Evolutionary conservation across 2,888 invertebrate species (phyloP).

Genomic region (Yponomeuta sedellus): DNA sequence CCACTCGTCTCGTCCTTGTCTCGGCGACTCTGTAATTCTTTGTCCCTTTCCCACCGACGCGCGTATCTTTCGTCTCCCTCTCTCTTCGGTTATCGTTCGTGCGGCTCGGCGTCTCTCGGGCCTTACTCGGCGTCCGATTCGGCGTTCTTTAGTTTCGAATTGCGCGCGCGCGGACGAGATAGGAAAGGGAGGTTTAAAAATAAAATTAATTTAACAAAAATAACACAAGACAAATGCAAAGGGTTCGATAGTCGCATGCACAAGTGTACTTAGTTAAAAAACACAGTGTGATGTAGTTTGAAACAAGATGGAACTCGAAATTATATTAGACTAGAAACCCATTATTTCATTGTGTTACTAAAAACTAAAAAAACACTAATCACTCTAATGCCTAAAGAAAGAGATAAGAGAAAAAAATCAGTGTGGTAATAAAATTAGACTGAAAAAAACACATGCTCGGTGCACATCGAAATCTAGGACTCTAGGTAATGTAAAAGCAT

Average conservation of each 20-base stretch:
- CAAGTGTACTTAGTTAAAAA: slow-evolving; percentile 8
- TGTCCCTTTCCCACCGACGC: slow-evolving; percentile 50
- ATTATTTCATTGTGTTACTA: no score
- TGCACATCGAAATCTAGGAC: slow-evolving; percentile 40
- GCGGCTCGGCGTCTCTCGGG: slow-evolving; percentile 35
- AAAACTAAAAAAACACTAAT: no score
- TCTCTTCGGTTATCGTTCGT: slow-evolving; percentile 36
- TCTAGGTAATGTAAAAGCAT: slow-evolving; percentile 35
- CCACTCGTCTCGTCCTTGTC: slow-evolving; percentile 65
- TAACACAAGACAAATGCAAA: slow-evolving; percentile 32
- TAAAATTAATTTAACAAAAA: slow-evolving; percentile 36
- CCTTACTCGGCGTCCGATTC: slow-evolving; percentile 45
- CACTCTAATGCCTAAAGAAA: no score
- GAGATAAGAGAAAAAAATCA: not conserved
- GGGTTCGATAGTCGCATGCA: slow-evolving; percentile 21
- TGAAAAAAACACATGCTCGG: slow-evolving; percentile 19
- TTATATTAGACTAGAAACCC: no score
- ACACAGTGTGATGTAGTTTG: no score
- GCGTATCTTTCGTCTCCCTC: slow-evolving; percentile 37
- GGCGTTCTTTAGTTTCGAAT: slow-evolving; percentile 40
- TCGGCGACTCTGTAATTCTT: slow-evolving; percentile 65
- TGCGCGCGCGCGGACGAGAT: slow-evolving; percentile 25
- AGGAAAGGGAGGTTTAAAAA: slow-evolving; percentile 37
- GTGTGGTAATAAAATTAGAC: slow-evolving; percentile 23
- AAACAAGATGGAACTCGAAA: no score